Conservation (phyloP, 2,113 vertebrate genomes). For the Trematomus loennbergii region DNA sequence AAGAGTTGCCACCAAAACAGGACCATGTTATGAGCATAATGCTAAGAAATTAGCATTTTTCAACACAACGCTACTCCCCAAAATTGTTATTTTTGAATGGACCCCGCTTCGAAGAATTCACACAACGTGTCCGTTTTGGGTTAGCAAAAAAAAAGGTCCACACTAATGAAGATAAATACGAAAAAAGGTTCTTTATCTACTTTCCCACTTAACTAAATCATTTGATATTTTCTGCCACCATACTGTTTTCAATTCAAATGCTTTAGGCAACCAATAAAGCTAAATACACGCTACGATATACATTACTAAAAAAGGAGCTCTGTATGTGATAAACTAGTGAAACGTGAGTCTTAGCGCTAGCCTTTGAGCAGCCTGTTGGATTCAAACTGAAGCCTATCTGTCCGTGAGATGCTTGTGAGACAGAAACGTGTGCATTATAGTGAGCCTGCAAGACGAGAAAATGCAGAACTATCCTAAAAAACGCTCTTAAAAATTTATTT, state of each 20-base stretch:
- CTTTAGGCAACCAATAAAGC: not conserved
- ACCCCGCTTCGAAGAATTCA: not conserved
- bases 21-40: not conserved
- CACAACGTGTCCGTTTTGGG: no score
- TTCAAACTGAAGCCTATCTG: no score
- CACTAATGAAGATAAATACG: slow-evolving; percentile 12
- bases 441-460: no score
- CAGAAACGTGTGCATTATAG: no score
- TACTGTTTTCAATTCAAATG: no score
- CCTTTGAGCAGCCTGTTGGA: no score
- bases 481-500: no score
- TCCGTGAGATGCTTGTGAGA: no score
- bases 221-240: no score
- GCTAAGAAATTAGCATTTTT: no score
- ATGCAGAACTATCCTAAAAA: no score
- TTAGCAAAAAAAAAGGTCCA: not conserved
- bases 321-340: not conserved
- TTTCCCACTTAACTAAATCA: no score
- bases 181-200: not conserved
- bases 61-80: not conserved
- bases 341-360: not conserved
- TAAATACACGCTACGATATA: not conserved
- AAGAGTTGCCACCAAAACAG: slow-evolving; percentile 19
- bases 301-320: not conserved
- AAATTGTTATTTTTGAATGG: not conserved